phyloP scores from a whole-genome alignment of 2,888 invertebrate genomes.

The Nycteola revayana region DNA sequence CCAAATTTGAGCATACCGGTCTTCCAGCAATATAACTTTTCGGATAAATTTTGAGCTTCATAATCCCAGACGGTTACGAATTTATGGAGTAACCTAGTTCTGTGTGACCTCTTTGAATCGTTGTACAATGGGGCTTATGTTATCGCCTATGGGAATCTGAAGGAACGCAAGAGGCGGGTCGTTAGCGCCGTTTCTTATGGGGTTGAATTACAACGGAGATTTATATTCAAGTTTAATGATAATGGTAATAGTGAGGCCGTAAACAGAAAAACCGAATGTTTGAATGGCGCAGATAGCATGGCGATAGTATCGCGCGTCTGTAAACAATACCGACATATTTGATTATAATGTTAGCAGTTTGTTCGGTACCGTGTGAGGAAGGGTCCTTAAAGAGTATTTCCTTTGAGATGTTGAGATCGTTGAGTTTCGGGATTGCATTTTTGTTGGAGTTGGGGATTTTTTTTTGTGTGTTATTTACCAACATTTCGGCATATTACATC shows the following conservation, averaged over 20 bases:
- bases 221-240: conserved; percentile 33
- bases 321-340: too few relatives aligned
- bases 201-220: conserved; percentile 34
- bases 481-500: too few relatives aligned
- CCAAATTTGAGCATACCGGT: conserved; percentile 42
- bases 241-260: conserved; percentile 17
- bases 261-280: conserved; percentile 19
- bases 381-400: too few relatives aligned
- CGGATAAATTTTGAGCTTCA: conserved; percentile 56
- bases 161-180: conserved; percentile 34
- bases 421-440: too few relatives aligned
- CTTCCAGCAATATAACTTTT: conserved; percentile 44
- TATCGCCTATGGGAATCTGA: conserved; percentile 38
- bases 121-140: conserved; percentile 38
- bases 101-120: conserved; percentile 49
- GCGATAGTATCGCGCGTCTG: conserved; percentile 1
- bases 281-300: conserved; percentile 8
- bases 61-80: conserved; percentile 58
- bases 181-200: conserved; percentile 42
- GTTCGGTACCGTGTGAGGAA: too few relatives aligned
- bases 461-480: too few relatives aligned
- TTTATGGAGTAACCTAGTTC: conserved; percentile 49
- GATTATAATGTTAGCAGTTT: too few relatives aligned
- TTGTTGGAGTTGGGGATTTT: too few relatives aligned
- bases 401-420: too few relatives aligned